Conservation (phyloP, 2,888 invertebrate species). For the Xanthia icteritia region DNA sequence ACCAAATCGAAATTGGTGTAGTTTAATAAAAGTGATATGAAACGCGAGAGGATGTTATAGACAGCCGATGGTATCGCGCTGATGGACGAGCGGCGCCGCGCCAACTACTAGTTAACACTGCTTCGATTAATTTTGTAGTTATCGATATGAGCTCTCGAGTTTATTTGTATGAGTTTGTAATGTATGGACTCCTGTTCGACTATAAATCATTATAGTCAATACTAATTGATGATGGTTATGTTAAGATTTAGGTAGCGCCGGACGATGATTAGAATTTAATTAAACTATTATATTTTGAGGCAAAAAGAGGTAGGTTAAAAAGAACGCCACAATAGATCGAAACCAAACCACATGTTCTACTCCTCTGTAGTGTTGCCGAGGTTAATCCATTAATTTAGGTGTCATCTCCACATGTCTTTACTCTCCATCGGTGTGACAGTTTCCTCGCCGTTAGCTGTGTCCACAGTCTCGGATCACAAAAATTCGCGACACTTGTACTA, state of each 20-base stretch:
- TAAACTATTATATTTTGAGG: background rate
- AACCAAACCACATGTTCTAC: no score
- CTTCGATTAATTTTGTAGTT: slow-evolving; percentile 44
- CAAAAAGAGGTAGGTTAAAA: background rate
- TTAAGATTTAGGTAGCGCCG: background rate
- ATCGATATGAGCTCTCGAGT: slow-evolving; percentile 27
- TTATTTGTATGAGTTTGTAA: slow-evolving; percentile 32
- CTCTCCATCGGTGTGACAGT: background rate
- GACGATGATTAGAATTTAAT: slow-evolving; percentile 4
- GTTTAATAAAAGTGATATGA: slow-evolving; percentile 89
- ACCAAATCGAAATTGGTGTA: slow-evolving; percentile 86
- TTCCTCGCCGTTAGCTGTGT: background rate
- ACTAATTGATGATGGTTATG: background rate
- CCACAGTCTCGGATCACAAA: slow-evolving; percentile 21
- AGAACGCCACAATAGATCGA: background rate
- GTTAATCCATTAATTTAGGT: background rate
- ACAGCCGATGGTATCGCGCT: slow-evolving; percentile 76
- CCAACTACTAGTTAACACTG: slow-evolving; percentile 45
- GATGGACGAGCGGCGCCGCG: slow-evolving; percentile 68
- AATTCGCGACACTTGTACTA: slow-evolving; percentile 54
- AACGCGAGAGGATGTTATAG: slow-evolving; percentile 83
- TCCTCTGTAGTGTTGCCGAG: no score
- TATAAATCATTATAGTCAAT: no score
- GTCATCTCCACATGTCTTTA: background rate
- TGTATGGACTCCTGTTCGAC: slow-evolving; percentile 16